Percentiles rank a stretch among this genome's conserved stretches.
These are phyloP conservation scores for Actinia tenebrosa DNA, from an alignment of 64 coral and sea anemone species.

Conservation along the genomic window DNA sequence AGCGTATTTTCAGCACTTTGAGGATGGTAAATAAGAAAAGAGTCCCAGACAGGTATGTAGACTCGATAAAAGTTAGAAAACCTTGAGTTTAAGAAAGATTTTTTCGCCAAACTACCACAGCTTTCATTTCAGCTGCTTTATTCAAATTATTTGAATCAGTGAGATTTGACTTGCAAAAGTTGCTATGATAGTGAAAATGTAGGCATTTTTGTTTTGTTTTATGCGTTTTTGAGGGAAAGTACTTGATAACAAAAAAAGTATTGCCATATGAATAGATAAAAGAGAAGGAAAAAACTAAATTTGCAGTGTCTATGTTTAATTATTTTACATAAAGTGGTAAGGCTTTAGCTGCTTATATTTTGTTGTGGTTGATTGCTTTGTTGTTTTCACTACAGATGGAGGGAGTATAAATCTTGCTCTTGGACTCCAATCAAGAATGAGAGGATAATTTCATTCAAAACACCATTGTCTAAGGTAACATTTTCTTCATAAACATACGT, in stretches of 20 bases:
- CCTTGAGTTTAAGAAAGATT: neutral
- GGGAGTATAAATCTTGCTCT: slow-evolving; percentile 43
- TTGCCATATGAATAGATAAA: no score
- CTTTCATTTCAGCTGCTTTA: no score
- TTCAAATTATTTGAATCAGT: no score
- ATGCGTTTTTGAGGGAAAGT: no score
- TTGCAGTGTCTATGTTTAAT: no score
- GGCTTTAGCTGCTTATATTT: no score
- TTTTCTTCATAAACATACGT: neutral
- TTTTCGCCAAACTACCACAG: neutral
- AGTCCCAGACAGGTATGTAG: slow-evolving; percentile 74
- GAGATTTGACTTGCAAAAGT: no score
- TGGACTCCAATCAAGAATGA: slow-evolving; percentile 46
- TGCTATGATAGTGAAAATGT: no score
- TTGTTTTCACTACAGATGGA: slow-evolving; percentile 33
- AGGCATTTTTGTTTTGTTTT: no score
- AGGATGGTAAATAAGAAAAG: slow-evolving; percentile 16
- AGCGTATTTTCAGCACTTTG: neutral
- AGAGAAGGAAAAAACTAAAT: no score
- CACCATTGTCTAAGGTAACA: slow-evolving; percentile 64
- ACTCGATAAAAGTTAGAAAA: neutral
- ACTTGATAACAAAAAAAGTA: no score
- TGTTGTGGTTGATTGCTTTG: neutral
- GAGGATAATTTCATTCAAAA: slow-evolving; percentile 77
- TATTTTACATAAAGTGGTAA: no score